Percentiles rank a stretch among this genome's conserved stretches.
phyloP scores from a whole-genome alignment of 2,888 invertebrate species.

The Cryptosula pallasiana region DNA sequence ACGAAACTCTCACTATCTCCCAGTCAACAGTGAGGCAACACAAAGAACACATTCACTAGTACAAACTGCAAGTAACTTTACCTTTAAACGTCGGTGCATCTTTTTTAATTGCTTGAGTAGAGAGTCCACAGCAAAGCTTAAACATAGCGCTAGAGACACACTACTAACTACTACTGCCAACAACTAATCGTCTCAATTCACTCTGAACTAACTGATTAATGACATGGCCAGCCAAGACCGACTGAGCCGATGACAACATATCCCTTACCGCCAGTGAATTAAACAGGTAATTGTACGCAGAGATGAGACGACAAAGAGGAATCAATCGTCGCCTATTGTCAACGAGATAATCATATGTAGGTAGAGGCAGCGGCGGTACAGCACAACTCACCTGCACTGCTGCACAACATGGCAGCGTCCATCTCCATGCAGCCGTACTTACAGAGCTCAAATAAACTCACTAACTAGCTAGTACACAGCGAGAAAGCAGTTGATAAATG shows the following conservation, averaged over 20 bases:
- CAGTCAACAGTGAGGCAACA: not conserved
- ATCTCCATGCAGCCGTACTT: too few relatives aligned
- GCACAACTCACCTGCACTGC: not conserved
- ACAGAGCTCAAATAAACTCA: too few relatives aligned
- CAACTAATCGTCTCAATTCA: too few relatives aligned
- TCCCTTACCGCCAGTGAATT: not conserved
- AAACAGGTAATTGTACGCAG: not conserved
- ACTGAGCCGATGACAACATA: too few relatives aligned
- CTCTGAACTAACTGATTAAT: not conserved
- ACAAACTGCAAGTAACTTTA: too few relatives aligned
- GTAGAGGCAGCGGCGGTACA: too few relatives aligned
- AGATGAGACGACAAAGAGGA: not conserved
- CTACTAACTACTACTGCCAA: not conserved
- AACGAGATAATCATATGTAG: too few relatives aligned
- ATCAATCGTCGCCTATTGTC: not conserved
- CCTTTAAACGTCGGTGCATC: not conserved
- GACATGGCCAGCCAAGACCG: too few relatives aligned
- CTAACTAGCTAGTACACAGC: too few relatives aligned
- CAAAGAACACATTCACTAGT: too few relatives aligned
- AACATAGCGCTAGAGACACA: not conserved
- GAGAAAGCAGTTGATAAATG: too few relatives aligned
- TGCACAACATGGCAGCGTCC: not conserved
- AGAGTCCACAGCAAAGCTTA: not conserved
- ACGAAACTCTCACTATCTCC: too few relatives aligned
- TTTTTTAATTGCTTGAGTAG: not conserved